A percentile compares a stretch with the other conserved stretches of the same genome.
phyloP scores from a whole-genome alignment of 2,888 invertebrate species.

The Kuschelorhynchus macadamiae region DNA sequence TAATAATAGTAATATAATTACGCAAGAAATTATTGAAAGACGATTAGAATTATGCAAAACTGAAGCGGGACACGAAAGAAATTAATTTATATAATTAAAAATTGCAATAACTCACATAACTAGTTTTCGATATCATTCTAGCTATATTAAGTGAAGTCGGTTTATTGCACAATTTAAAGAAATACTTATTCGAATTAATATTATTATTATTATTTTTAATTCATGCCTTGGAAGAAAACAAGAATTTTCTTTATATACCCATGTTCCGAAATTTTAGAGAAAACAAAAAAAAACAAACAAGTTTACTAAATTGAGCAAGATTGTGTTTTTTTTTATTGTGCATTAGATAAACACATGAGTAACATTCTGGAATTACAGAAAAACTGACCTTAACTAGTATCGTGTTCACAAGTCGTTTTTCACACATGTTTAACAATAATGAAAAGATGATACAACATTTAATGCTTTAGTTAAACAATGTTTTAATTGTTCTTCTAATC shows the following conservation, averaged over 20 bases:
- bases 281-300: too few species aligned
- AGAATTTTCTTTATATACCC: too few species aligned
- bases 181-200: neutral
- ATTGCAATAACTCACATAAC: neutral
- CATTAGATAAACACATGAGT: too few species aligned
- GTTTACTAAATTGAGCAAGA: too few species aligned
- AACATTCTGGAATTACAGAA: too few species aligned
- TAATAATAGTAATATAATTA: conserved; percentile 1
- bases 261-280: too few species aligned
- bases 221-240: too few species aligned
- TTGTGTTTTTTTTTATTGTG: too few species aligned
- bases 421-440: conserved; percentile 7
- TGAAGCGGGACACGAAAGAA: conserved; percentile 1
- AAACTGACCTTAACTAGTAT: too few species aligned
- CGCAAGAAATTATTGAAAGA: conserved; percentile 9
- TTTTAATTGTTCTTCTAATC: neutral
- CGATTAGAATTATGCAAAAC: conserved; percentile 29
- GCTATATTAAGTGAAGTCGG: neutral
- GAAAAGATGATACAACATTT: conserved; percentile 11
- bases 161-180: neutral
- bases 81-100: conserved; percentile 1
- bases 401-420: neutral
- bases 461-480: conserved; percentile 20
- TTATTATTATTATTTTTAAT: too few species aligned
- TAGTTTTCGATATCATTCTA: neutral